A percentile compares a stretch with the other conserved stretches of the same genome.
Evolutionary conservation across 2,113 vertebrate genomes (phyloP).

Genomic region (Pholis gunnellus): DNA sequence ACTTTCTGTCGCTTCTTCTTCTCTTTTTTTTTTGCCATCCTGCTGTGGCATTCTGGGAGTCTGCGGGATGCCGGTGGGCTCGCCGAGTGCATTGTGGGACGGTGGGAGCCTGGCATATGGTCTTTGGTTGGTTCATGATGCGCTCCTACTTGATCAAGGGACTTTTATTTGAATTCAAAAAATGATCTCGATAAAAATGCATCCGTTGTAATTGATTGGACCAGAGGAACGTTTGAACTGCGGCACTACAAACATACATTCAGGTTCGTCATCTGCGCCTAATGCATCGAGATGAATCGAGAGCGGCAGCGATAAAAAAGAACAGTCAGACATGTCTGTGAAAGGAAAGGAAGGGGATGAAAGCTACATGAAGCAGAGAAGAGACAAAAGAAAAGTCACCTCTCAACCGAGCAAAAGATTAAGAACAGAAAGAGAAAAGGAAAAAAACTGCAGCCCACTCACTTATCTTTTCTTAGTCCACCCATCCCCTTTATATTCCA

Average conservation of each 20-base stretch:
- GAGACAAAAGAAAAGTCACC: background rate
- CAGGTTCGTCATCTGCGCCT: constrained; percentile 62
- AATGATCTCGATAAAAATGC: background rate
- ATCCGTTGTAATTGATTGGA: constrained; percentile 7
- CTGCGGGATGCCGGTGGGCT: constrained; percentile 29
- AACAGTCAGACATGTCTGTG: constrained; percentile 13
- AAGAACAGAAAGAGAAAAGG: background rate
- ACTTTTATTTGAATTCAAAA: background rate
- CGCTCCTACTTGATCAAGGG: background rate
- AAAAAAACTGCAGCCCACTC: background rate
- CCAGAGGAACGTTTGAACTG: background rate
- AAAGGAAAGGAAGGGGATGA: constrained; percentile 3
- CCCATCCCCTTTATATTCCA: background rate
- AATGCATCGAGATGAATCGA: constrained; percentile 50
- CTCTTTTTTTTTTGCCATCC: constrained; percentile 31
- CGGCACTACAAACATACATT: constrained; percentile 8
- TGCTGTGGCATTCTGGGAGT: constrained; percentile 64
- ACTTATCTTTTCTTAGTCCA: background rate
- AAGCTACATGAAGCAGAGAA: background rate
- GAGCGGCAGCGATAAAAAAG: constrained; percentile 34
- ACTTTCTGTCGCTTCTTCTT: constrained; percentile 33
- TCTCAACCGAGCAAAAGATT: constrained; percentile 1
- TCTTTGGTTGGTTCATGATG: constrained; percentile 8
- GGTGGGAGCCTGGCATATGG: constrained; percentile 46
- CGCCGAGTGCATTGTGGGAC: constrained; percentile 47